Percentiles rank a stretch among this genome's conserved stretches.
Evolutionary conservation across 2,113 vertebrate species (phyloP).

Genomic region (Plotosus lineatus): DNA sequence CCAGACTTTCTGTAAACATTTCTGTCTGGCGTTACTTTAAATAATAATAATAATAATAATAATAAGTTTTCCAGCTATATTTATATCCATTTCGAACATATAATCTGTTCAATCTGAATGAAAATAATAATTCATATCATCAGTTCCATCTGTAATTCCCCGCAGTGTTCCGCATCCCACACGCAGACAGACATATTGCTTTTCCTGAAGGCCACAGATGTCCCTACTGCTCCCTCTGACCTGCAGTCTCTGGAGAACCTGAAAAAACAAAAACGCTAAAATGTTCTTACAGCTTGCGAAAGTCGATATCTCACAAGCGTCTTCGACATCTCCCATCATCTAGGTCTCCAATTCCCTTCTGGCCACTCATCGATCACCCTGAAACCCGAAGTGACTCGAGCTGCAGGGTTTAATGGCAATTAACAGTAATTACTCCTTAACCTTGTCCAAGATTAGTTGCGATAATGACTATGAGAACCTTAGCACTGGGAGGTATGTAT

Average conservation of each 20-base stretch:
- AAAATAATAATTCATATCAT: background rate
- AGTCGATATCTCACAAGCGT: constrained; percentile 15
- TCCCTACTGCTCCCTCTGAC: constrained; percentile 28
- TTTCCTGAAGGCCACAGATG: constrained; percentile 35
- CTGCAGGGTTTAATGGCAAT: constrained; percentile 33
- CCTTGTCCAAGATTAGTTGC: background rate
- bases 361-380: constrained; percentile 18
- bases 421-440: constrained; percentile 40
- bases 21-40: background rate
- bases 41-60: background rate
- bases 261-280: background rate
- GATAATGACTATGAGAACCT: constrained; percentile 25
- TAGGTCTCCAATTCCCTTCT: background rate
- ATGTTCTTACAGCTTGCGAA: constrained; percentile 24
- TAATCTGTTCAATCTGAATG: background rate
- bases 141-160: background rate
- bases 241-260: constrained; percentile 52
- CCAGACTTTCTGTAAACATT: background rate
- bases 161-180: background rate
- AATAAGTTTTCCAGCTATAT: background rate
- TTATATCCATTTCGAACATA: background rate
- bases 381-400: background rate
- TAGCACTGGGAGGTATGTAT: constrained; percentile 22
- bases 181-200: background rate
- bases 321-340: background rate